phyloP scores from a whole-genome alignment of 2,113 vertebrate genomes.

The Taxidea taxus region DNA sequence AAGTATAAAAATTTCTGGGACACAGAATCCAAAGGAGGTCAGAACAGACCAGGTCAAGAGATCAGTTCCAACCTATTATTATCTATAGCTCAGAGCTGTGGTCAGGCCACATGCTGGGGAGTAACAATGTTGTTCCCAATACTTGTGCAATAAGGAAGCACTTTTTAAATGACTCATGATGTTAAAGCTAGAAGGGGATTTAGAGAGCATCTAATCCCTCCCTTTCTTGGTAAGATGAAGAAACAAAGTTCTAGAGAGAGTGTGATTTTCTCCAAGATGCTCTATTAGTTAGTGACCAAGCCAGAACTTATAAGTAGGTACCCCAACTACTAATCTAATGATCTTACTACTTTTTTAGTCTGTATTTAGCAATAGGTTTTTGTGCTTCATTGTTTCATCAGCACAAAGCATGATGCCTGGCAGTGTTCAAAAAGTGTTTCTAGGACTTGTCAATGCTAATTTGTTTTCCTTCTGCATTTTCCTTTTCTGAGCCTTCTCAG shows the following conservation, averaged over 20 bases:
- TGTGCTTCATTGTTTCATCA: slow-evolving; percentile 7
- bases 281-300: not conserved
- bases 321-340: not conserved
- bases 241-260: not conserved
- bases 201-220: not conserved
- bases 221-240: not conserved
- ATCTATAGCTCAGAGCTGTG: slow-evolving; percentile 42
- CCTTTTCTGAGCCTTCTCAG: not conserved
- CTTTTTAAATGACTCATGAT: slow-evolving; percentile 46
- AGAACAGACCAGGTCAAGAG: slow-evolving; percentile 58
- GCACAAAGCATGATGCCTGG: not conserved
- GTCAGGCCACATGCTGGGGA: slow-evolving; percentile 51
- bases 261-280: not conserved
- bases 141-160: not conserved
- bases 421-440: not conserved
- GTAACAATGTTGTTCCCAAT: slow-evolving; percentile 22
- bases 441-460: not conserved
- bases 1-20: slow-evolving; percentile 58
- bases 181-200: slow-evolving; percentile 1
- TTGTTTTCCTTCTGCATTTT: not conserved
- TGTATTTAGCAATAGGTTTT: not conserved
- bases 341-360: not conserved
- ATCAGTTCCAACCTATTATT: slow-evolving; percentile 59
- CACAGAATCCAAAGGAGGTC: slow-evolving; percentile 28
- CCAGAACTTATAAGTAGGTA: not conserved